Evolutionary conservation across 1,140 invertebrate genomes (phyloP).

Genomic region (Aphaenogaster rudis): DNA sequence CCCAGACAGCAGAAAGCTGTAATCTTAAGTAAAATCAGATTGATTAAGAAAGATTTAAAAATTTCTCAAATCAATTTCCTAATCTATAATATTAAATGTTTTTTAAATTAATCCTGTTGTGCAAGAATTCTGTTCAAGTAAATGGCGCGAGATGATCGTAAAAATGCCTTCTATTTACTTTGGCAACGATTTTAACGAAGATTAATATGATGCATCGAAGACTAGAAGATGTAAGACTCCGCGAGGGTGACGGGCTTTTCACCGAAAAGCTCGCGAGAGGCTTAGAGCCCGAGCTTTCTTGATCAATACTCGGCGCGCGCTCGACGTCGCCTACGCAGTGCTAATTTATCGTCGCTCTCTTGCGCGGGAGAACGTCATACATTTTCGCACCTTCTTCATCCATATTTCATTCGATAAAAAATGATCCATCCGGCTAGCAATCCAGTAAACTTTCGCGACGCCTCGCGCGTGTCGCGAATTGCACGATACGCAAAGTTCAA

Average conservation of each 20-base stretch:
- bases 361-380: constrained; percentile 27
- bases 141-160: not conserved
- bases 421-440: constrained; percentile 19
- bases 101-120: not conserved
- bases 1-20: not conserved
- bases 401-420: constrained; percentile 59
- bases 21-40: not conserved
- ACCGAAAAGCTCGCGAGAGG: constrained; percentile 36
- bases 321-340: constrained; percentile 37
- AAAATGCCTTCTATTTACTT: not conserved
- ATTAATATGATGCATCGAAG: not conserved
- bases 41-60: not conserved
- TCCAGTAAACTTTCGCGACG: constrained; percentile 14
- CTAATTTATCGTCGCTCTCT: constrained; percentile 56
- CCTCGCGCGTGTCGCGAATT: not conserved
- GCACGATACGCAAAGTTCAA: constrained; percentile 16
- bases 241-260: constrained; percentile 2
- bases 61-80: not conserved
- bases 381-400: constrained; percentile 14
- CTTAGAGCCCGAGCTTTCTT: constrained; percentile 51
- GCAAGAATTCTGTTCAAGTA: not conserved
- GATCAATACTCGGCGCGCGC: constrained; percentile 58
- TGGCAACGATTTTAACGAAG: not conserved
- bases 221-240: not conserved
- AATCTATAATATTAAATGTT: not conserved